Evolutionary conservation across 2,797 vertebrate genomes (phyloP).

Genomic region (Pseudotriccus pelzelni): DNA sequence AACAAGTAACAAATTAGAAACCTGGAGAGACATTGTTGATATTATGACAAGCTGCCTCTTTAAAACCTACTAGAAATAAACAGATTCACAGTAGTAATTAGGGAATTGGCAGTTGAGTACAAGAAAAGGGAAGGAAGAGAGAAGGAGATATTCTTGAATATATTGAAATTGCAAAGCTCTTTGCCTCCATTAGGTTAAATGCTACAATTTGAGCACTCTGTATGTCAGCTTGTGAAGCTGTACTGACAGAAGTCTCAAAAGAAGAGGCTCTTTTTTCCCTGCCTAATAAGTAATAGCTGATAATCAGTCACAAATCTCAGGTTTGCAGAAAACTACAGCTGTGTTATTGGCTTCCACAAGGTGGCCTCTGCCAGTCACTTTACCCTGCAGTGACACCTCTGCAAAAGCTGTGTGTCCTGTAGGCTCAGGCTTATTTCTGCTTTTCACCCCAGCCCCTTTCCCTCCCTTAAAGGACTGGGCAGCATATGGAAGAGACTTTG

Average conservation of each 20-base stretch:
- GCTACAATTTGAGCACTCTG: not conserved
- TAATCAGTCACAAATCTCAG: not conserved
- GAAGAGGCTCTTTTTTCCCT: not conserved
- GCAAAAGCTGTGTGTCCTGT: not conserved
- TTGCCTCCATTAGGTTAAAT: not conserved
- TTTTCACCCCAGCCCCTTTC: rapidly evolving
- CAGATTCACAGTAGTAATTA: not conserved
- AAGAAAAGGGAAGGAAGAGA: not conserved
- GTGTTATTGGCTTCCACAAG: slow-evolving; percentile 27
- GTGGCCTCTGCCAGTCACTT: slow-evolving; percentile 52
- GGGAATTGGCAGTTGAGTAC: not conserved
- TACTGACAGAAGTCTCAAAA: not conserved
- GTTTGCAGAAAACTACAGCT: not conserved
- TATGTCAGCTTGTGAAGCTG: not conserved
- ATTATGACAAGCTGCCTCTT: not conserved
- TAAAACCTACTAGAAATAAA: not conserved
- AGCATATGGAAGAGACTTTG: not conserved
- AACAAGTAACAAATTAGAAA: slow-evolving; percentile 6
- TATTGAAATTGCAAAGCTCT: not conserved
- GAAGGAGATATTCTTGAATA: not conserved
- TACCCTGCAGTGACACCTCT: not conserved
- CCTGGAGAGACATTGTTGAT: not conserved
- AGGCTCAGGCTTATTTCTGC: not conserved
- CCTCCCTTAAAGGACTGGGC: not conserved
- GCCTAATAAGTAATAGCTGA: not conserved